Evolutionary conservation across 2,888 invertebrate genomes (phyloP).

Genomic region (Caenorhabditis panamensis): DNA sequence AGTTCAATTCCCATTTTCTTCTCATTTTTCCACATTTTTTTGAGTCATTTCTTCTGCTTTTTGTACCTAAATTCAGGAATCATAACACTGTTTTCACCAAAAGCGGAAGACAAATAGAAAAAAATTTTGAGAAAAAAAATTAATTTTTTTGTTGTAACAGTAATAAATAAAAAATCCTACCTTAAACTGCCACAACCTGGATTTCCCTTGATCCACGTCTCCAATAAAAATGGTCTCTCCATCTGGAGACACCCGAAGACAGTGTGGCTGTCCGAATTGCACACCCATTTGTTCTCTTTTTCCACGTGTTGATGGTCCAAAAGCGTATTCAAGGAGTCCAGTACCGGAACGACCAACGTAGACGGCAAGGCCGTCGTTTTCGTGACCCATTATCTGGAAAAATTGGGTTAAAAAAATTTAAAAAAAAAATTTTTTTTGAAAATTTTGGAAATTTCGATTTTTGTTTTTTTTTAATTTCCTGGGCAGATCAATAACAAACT

Average conservation of each 20-base stretch:
- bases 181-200: conserved; percentile 78
- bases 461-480: no score
- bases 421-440: neutral
- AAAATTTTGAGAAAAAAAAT: neutral
- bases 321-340: conserved; percentile 70
- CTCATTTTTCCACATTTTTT: neutral
- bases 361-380: conserved; percentile 58
- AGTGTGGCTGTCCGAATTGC: conserved; percentile 87
- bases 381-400: conserved; percentile 45
- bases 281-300: conserved; percentile 30
- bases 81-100: no score
- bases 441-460: neutral
- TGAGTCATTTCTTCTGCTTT: neutral
- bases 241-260: conserved; percentile 85
- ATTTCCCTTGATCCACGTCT: conserved; percentile 86
- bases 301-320: conserved; percentile 56
- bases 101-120: no score
- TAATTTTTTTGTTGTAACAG: no score
- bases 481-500: no score
- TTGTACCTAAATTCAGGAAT: conserved; percentile 6
- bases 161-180: no score
- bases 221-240: conserved; percentile 88
- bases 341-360: conserved; percentile 66
- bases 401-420: neutral
- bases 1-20: no score